phyloP scores from a whole-genome alignment of 1,140 invertebrate species.

The Nylanderia fulva region DNA sequence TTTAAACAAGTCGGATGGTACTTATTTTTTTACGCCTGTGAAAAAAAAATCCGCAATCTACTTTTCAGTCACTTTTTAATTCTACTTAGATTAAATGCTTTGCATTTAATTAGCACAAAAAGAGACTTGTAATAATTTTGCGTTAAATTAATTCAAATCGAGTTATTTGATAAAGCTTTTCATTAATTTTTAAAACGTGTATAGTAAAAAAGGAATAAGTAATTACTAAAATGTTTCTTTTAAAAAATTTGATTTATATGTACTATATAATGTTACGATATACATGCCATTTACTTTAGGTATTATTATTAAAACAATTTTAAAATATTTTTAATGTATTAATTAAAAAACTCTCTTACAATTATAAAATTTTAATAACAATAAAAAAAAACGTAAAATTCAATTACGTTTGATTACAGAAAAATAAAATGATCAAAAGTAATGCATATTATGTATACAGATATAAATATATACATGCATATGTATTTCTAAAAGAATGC shows the following conservation, averaged over 20 bases:
- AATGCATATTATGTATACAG: no score
- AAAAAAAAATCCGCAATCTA: background rate
- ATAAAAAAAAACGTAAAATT: background rate
- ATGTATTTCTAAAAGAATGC: no score
- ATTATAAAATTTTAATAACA: background rate
- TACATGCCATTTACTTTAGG: background rate
- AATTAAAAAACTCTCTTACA: background rate
- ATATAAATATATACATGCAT: no score
- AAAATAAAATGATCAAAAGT: no score
- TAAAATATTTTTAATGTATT: background rate
- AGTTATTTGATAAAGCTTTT: background rate
- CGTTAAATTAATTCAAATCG: background rate
- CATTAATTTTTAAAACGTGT: background rate
- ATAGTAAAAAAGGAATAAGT: background rate
- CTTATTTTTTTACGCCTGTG: background rate
- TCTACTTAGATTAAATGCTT: background rate
- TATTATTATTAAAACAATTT: background rate
- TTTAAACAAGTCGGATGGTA: constrained; percentile 3
- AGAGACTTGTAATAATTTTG: background rate
- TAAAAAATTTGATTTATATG: background rate
- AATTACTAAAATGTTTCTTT: background rate
- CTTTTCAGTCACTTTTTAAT: background rate
- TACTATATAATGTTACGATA: no score
- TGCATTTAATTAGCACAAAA: background rate
- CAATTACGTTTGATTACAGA: no score